phyloP scores from a whole-genome alignment of 2,797 vertebrate genomes.

The Epinephelus coioides region DNA sequence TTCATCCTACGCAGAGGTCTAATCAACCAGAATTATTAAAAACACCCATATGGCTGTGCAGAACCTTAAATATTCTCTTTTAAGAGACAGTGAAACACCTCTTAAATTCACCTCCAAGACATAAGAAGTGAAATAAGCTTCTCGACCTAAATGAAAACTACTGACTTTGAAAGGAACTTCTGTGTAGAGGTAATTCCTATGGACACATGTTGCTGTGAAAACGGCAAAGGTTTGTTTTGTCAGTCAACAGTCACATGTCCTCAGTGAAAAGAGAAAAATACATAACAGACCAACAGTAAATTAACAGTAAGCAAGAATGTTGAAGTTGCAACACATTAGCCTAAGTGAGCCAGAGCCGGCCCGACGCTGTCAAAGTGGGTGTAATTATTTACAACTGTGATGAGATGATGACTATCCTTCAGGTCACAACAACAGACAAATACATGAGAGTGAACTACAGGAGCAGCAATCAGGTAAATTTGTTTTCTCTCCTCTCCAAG shows the following conservation, averaged over 20 bases:
- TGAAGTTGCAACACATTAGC: too few species aligned
- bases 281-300: too few species aligned
- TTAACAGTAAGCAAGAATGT: too few species aligned
- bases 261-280: too few species aligned
- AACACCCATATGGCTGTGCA: background rate
- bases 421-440: too few species aligned
- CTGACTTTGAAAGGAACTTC: conserved; percentile 4
- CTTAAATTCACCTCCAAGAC: background rate
- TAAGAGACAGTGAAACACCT: background rate
- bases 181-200: background rate
- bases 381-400: too few species aligned
- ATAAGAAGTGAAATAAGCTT: background rate
- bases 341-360: too few species aligned
- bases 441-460: too few species aligned
- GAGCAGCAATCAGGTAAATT: too few species aligned
- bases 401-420: too few species aligned
- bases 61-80: background rate
- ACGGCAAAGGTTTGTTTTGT: background rate
- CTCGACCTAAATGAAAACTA: background rate
- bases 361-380: too few species aligned
- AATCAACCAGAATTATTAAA: background rate
- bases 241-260: background rate
- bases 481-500: too few species aligned
- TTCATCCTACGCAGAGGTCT: background rate
- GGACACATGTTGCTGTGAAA: background rate